Base-by-base conservation (phyloP, 2,888 invertebrate genomes). In the Cheilosia impressa region DNA sequence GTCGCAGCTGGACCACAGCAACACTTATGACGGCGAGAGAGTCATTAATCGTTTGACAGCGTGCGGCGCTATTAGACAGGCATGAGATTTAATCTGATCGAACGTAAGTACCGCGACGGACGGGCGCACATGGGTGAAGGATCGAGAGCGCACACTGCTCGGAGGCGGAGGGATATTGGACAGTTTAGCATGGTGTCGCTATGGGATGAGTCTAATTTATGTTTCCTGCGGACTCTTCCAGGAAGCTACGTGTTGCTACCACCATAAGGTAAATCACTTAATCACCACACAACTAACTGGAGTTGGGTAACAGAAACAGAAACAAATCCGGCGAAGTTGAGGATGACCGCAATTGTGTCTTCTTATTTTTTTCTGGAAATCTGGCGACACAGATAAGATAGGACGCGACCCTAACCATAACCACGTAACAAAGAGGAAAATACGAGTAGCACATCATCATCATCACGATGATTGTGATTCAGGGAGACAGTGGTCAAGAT, bases 401-500 rank as follows among this genome's bases (percentile, higher is more conserved):
- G 52, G 55, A 43, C n/a, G n/a, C 68, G 73, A 65, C 73, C 72
- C 45, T 60, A 27, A 55, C 60, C 53, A 38, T 58, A 15, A 50
- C n/a, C 34, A 27, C 47, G 31, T 53, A 45, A 65, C 19, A 69
- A 27, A 53, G 9, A 47, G 73, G 53, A 73, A 79, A 80, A 79
- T 75, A 77, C 81, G 80, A 81, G 85, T 85, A 85, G 85, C 85
- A 81, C 85, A 72, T 85, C 85, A 81, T 85, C 71, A 66, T 82
- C 77, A 71, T 65, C 72, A 72, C 31, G 66, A 65, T 57, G 81
- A 76, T 72, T 72, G 71, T 66, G 63, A 85, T 77, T 77, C 76
- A 76, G 63, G 76, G 66, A 72, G 71, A 83, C 75, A 75, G 79
- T 85, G 81, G 76, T 77, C 81, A 81, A 58, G 85, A 85, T 85